A percentile compares a stretch with the other conserved stretches of the same genome.
Conservation (phyloP, 23 tunicate genomes). For the Aplidium turbinatum region DNA sequence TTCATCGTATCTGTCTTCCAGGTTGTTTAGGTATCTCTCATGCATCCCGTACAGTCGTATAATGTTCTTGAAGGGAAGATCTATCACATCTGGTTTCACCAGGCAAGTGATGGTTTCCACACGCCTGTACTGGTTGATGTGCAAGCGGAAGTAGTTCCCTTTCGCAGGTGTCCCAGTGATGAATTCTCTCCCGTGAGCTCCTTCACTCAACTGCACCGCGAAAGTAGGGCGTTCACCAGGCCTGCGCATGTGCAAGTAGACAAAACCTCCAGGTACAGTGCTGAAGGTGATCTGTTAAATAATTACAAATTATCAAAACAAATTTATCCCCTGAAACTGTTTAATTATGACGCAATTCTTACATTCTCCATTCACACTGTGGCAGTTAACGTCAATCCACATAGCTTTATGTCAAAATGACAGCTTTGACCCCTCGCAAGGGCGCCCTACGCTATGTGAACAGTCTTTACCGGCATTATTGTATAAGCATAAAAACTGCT, state of each 20-base stretch:
- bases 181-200: constrained; percentile 73
- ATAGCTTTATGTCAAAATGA: too few relatives aligned
- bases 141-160: constrained; percentile 90
- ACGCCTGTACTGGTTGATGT: constrained; percentile 71
- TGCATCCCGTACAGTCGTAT: constrained; percentile 75
- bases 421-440: too few relatives aligned
- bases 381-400: too few relatives aligned
- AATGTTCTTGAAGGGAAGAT: constrained; percentile 54
- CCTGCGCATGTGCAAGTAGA: constrained; percentile 81
- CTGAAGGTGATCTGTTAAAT: constrained; percentile 54
- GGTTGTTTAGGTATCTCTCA: constrained; percentile 88
- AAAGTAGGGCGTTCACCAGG: constrained; percentile 65
- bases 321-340: too few relatives aligned
- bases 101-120: constrained; percentile 94
- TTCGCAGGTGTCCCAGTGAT: constrained; percentile 68
- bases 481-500: too few relatives aligned
- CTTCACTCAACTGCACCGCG: constrained; percentile 49
- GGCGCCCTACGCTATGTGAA: too few relatives aligned
- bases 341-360: too few relatives aligned
- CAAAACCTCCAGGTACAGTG: constrained; percentile 61
- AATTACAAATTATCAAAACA: too few relatives aligned
- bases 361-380: neutral
- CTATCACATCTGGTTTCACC: constrained; percentile 18
- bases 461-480: too few relatives aligned
- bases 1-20: constrained; percentile 64